Evolutionary conservation across 2,797 vertebrate genomes (phyloP), one percentile per base, ranked within the genome.

Genomic region (Eleutherodactylus coqui): DNA sequence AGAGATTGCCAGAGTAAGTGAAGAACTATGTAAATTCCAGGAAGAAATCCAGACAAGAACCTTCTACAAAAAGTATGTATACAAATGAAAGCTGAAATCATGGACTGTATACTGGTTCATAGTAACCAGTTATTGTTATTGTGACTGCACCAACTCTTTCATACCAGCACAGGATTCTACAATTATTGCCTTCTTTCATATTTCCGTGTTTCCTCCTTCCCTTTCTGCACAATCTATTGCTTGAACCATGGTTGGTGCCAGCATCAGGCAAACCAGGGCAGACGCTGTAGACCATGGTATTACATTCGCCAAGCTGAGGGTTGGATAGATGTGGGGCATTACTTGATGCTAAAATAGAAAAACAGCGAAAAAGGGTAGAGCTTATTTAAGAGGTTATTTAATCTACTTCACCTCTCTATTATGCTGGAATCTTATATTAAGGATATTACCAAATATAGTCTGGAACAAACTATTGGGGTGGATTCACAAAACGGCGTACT

Each of bases 1-100:
- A 91, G 98, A 99, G 95, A 98, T 99, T 86, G 97, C 97, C 69
- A 94, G 94, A 93, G 97, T 99, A 75, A 99, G 98, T 89, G 96
- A 99, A 93, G 98, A 99, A 91, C 93, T 99, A 84, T 98, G 97
- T 92, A 98, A 94, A 94, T 99, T 98, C 93, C 98, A 99, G 94
- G 96, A 98, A 90, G 96, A 98, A 94, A 96, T 97, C 89, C 93
- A 90, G 90, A 96, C 93, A 91, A 96, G 91, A 90, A 94, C 95
- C 64, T 95, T 89, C 81, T 94, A 96, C 87, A 96, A 93, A 92
- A 96, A 97, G 98, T 99, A 94, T 47, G 41, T 81, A 55, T n/a
- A 45, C 19, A 24, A 67, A 13, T 67, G 11, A 27, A 19, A 81
- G 36, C 19, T 81, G 43, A n/a, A 53, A 24, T 49, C n/a, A 76